Evolutionary conservation across 2,113 vertebrate genomes (phyloP), one percentile per base, ranked within the genome.

Genomic region (Xiphias gladius): DNA sequence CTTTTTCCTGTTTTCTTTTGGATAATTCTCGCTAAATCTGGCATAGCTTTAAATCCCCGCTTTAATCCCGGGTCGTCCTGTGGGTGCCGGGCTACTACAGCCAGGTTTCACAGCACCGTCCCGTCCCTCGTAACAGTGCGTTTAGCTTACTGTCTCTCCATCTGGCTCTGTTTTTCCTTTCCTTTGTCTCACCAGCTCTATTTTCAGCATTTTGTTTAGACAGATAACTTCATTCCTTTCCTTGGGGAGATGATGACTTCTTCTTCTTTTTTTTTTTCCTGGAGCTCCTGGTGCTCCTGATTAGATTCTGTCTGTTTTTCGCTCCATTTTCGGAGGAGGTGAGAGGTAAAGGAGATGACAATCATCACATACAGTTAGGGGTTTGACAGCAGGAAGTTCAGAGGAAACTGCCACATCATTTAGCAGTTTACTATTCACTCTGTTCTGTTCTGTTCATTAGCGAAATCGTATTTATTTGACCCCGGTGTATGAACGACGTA

Each of bases 1-100:
- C 6, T 77, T 69, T 70, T 65, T 50, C 37, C 24, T 37, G 5
- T 69, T 72, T 79, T 61, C 30, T 87, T 79, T 70, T 32, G 67
- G 58, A 86, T 90, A 82, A 92, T 90, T 81, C 79, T 58, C 32
- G 5, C 69, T 80, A 82, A 87, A 89, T 79, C 80, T 78, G 77
- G 1, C 32, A 52, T 73, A 30, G 74, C 80, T 2, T 39, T 50
- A 82, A 83, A 86, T 86, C 85, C 82, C 67, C 1, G 52, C 43
- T 64, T 41, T 85, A 83, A 91, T 91, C 91, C 69, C 1, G 52
- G 62, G 32, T 43, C 26, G 5, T 55, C 68, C 73, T 48, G 46
- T 19, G 43, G 41, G 20, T 22, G 67, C 57, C 0, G 4, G 37
- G 50, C 37, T 20, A 12, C 69, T 30, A 17, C 68, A 46, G 46